phyloP scores from a whole-genome alignment of 2,888 invertebrate species.

The Hedya salicella region DNA sequence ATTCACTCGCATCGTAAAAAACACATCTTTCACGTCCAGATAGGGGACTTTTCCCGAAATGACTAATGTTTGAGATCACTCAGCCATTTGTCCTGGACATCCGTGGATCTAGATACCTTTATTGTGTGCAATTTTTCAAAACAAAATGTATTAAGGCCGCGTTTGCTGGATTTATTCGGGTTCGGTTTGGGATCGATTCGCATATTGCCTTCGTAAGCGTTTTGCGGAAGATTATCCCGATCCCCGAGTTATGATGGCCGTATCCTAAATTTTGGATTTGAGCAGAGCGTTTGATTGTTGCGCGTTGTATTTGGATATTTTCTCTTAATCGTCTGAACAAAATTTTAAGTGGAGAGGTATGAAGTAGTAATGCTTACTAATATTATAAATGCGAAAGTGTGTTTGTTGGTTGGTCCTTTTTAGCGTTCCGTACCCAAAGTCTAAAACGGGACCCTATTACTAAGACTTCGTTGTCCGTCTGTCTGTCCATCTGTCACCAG shows the following conservation, averaged over 20 bases:
- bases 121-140: slow-evolving; percentile 43
- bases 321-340: too few relatives aligned
- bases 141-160: slow-evolving; percentile 41
- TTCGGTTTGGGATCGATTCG: slow-evolving; percentile 25
- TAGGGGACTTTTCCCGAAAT: slow-evolving; percentile 42
- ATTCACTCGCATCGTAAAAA: slow-evolving; percentile 23
- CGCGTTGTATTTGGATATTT: background rate
- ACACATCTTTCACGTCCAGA: slow-evolving; percentile 35
- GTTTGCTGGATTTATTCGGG: slow-evolving; percentile 57
- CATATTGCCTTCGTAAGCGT: slow-evolving; percentile 28
- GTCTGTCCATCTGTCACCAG: too few relatives aligned
- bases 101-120: slow-evolving; percentile 43
- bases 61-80: slow-evolving; percentile 43
- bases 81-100: slow-evolving; percentile 47
- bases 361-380: too few relatives aligned
- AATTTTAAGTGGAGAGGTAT: too few relatives aligned
- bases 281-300: background rate
- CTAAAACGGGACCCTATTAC: too few relatives aligned
- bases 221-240: slow-evolving; percentile 26
- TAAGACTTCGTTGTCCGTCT: too few relatives aligned
- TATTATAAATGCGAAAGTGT: too few relatives aligned
- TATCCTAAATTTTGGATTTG: background rate
- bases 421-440: too few relatives aligned
- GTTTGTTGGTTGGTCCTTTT: too few relatives aligned
- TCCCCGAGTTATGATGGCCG: slow-evolving; percentile 2